Percentiles rank a stretch among this genome's conserved stretches.
Conservation (phyloP, 2,797 vertebrate species). For the Tympanoctomys barrerae region DNA sequence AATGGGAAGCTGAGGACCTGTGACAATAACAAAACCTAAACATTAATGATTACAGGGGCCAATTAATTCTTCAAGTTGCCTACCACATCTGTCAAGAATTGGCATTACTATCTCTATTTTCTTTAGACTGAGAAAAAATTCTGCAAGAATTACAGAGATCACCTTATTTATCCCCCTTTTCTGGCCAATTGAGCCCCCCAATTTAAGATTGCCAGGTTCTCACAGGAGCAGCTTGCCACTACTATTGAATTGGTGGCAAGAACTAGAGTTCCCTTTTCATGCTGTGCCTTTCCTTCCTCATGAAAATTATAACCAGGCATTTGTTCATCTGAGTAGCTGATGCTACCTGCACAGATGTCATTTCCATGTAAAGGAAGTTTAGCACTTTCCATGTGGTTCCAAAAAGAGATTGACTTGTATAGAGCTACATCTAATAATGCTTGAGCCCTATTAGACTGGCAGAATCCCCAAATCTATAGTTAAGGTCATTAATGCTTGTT, state of each 20-base stretch:
- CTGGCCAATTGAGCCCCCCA: not conserved
- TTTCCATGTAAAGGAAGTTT: not conserved
- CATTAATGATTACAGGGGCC: not conserved
- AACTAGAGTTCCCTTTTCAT: not conserved
- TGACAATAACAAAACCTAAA: not conserved
- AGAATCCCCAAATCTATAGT: not conserved
- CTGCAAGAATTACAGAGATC: not conserved
- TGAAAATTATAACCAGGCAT: not conserved
- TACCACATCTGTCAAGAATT: not conserved
- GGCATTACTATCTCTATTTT: not conserved
- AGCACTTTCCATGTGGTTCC: not conserved
- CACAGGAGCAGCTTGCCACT: not conserved
- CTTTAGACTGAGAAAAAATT: not conserved
- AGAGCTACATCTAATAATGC: not conserved
- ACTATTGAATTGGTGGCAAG: not conserved
- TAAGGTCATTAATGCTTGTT: not conserved
- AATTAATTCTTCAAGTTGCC: not conserved
- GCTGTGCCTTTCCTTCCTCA: not conserved
- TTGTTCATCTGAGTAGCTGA: not conserved
- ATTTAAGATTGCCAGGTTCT: not conserved
- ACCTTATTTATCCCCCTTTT: not conserved
- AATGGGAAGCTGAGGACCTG: not conserved
- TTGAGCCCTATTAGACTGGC: not conserved
- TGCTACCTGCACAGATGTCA: not conserved
- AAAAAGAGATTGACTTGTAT: not conserved